Conservation (phyloP, 2,797 vertebrate genomes). For the Sebastes steindachneri region DNA sequence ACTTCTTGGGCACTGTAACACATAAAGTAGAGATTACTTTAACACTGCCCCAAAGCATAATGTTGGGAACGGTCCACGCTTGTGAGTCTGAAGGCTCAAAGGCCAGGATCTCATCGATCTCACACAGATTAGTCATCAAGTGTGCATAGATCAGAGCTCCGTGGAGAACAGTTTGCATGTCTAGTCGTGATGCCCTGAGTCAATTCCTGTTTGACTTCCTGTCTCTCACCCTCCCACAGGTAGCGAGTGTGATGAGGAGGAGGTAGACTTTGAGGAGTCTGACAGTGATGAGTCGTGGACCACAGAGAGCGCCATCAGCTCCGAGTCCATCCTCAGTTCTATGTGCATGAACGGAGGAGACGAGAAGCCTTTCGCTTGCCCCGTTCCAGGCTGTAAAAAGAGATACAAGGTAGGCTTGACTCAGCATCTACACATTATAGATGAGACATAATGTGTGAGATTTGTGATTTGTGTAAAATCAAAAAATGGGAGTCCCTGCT, state of each 20-base stretch:
- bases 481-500: constrained; percentile 23
- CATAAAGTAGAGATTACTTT: constrained; percentile 32
- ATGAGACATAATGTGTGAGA: neutral
- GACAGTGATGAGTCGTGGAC: constrained; percentile 99
- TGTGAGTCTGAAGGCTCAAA: constrained; percentile 17
- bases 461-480: neutral
- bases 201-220: neutral
- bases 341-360: constrained; percentile 99
- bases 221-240: constrained; percentile 77
- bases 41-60: constrained; percentile 39
- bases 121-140: constrained; percentile 18
- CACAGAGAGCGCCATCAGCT: constrained; percentile 98
- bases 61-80: constrained; percentile 20
- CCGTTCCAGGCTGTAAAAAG: constrained; percentile 98
- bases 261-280: constrained; percentile 97
- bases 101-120: neutral
- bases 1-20: neutral
- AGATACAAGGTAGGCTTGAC: constrained; percentile 88
- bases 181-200: neutral
- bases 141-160: constrained; percentile 2
- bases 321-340: constrained; percentile 97
- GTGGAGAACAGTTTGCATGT: neutral
- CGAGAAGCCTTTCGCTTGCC: constrained; percentile 98
- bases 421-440: neutral
- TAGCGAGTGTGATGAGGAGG: constrained; percentile 98